Conservation (phyloP, 2,888 invertebrate genomes). For the Chironomus riparius region DNA sequence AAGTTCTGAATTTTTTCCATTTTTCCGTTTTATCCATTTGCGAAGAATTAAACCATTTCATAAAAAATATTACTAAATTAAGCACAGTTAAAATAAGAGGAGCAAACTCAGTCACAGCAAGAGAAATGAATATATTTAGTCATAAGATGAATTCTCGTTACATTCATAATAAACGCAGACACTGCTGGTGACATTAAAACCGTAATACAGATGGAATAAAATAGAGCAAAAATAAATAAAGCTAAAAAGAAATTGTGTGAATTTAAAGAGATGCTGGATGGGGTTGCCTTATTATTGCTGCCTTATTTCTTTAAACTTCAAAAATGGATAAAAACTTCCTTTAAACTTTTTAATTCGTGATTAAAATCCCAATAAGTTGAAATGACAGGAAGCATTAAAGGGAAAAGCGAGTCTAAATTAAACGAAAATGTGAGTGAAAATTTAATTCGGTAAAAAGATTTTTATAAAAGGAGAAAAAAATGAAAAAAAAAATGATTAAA, state of each 20-base stretch:
- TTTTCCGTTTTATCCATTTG: too few relatives aligned
- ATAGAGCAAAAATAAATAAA: too few relatives aligned
- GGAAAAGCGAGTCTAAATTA: not conserved
- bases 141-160: conserved; percentile 6
- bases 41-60: too few relatives aligned
- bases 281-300: too few relatives aligned
- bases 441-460: not conserved
- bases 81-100: not conserved
- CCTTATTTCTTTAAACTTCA: too few relatives aligned
- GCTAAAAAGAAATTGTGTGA: too few relatives aligned
- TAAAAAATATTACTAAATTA: not conserved
- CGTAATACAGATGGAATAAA: not conserved
- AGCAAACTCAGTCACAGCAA: not conserved
- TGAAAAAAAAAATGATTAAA: not conserved
- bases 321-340: too few relatives aligned
- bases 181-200: conserved; percentile 9
- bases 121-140: not conserved
- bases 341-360: not conserved
- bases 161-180: conserved; percentile 7
- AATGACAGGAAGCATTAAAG: not conserved
- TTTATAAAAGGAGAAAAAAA: too few relatives aligned
- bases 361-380: not conserved
- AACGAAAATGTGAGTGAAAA: not conserved
- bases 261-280: too few relatives aligned
- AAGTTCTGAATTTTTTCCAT: too few relatives aligned